These are phyloP conservation scores for Dryobotodes eremita DNA, from an alignment of 2,888 invertebrate species.

Conservation along the genomic window DNA sequence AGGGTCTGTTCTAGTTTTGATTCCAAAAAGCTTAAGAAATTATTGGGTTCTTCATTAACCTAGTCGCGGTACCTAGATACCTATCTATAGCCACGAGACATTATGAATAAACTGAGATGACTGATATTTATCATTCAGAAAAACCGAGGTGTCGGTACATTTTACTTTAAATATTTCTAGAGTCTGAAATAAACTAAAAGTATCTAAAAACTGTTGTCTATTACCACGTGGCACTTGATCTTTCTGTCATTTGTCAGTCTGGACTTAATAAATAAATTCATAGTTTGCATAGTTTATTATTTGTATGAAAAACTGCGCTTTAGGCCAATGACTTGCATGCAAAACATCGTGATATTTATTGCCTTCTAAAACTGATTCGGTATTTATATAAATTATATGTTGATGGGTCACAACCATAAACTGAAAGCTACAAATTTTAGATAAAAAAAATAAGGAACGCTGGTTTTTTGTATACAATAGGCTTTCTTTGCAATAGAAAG, in stretches of 20 bases:
- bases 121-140: not conserved
- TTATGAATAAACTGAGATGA: not conserved
- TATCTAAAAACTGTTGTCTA: not conserved
- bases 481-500: not conserved
- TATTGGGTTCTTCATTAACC: too few relatives aligned
- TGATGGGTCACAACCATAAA: not conserved
- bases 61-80: too few relatives aligned
- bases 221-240: constrained; percentile 32
- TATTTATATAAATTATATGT: too few relatives aligned
- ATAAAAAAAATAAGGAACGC: not conserved
- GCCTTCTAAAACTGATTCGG: not conserved
- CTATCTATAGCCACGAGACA: not conserved
- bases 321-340: constrained; percentile 18
- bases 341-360: not conserved
- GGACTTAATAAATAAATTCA: constrained; percentile 25
- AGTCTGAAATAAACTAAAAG: not conserved
- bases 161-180: not conserved
- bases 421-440: not conserved
- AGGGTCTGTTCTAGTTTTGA: not conserved
- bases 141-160: not conserved
- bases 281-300: not conserved
- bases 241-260: constrained; percentile 31
- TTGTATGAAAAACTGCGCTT: not conserved
- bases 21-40: not conserved
- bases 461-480: not conserved